phyloP scores from a whole-genome alignment of 2,797 vertebrate genomes.

The Anomalospiza imberbis region DNA sequence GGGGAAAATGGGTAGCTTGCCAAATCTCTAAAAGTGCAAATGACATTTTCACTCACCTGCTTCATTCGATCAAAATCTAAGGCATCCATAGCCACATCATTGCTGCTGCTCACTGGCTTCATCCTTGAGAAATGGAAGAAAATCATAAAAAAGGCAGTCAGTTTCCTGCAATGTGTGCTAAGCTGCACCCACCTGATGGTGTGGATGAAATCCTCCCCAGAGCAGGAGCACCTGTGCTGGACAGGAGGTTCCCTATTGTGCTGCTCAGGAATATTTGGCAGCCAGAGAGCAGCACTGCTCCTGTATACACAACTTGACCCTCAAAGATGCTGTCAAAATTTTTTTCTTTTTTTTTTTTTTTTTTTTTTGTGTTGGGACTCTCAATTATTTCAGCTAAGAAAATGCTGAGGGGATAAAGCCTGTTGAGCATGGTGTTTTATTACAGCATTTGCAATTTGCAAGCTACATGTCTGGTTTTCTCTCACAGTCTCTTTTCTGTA shows the following conservation, averaged over 20 bases:
- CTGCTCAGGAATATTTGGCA: not conserved
- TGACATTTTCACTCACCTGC: slow-evolving; percentile 79
- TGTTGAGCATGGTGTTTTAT: not conserved
- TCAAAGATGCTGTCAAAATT: not conserved
- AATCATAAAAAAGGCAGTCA: not conserved
- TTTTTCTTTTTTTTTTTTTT: no score
- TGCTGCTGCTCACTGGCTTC: slow-evolving; percentile 89
- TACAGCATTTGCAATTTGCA: not conserved
- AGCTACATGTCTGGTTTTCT: not conserved
- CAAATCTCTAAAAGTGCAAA: not conserved
- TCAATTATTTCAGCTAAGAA: not conserved
- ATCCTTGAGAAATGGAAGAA: slow-evolving; percentile 77
- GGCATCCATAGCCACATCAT: slow-evolving; percentile 86
- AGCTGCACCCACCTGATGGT: not conserved
- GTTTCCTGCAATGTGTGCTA: not conserved
- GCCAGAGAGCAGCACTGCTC: not conserved
- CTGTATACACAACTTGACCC: not conserved
- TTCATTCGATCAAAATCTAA: slow-evolving; percentile 98
- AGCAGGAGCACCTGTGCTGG: not conserved
- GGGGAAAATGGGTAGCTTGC: slow-evolving; percentile 59
- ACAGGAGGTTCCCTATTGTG: not conserved
- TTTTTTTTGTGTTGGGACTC: not conserved
- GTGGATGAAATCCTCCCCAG: not conserved
- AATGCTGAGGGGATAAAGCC: not conserved
- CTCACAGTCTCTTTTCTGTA: not conserved